phyloP scores from a whole-genome alignment of 2,113 vertebrate genomes.

The Ceuthmochares aereus region DNA sequence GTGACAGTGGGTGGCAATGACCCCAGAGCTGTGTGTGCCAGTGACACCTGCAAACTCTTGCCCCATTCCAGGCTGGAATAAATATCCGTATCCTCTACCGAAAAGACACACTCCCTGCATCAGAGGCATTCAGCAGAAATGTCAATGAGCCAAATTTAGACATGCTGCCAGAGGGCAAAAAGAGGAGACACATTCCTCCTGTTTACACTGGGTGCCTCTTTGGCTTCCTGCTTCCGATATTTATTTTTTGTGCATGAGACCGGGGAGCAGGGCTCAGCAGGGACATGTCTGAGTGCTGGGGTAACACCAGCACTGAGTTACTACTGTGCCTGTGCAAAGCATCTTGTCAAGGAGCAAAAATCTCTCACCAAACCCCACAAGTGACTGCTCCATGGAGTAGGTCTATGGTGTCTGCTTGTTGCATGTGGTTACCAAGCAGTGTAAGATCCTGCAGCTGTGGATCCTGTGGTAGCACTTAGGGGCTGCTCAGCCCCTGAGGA shows the following conservation, averaged over 20 bases:
- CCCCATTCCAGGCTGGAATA: not conserved
- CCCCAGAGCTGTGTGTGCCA: not conserved
- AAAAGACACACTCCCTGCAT: not conserved
- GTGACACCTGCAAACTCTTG: not conserved
- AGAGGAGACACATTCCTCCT: not conserved
- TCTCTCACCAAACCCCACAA: not conserved
- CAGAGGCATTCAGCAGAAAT: not conserved
- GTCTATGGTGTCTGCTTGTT: not conserved
- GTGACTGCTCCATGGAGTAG: too few relatives aligned
- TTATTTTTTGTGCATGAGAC: not conserved
- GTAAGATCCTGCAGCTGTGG: not conserved
- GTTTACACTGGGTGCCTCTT: not conserved
- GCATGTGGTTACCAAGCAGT: fast-evolving
- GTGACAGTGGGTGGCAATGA: not conserved
- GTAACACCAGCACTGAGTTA: not conserved
- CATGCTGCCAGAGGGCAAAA: not conserved
- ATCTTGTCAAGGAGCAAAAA: not conserved
- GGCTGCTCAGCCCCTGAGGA: not conserved
- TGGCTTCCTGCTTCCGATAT: not conserved
- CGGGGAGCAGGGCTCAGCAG: fast-evolving
- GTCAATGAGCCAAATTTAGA: not conserved
- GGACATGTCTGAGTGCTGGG: not conserved
- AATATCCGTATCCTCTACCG: not conserved
- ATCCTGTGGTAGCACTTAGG: not conserved
- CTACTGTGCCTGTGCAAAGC: not conserved